Evolutionary conservation across 2,888 invertebrate genomes (phyloP), one percentile per base, ranked within the genome.

Genomic region (Gonocerus acuteangulatus): DNA sequence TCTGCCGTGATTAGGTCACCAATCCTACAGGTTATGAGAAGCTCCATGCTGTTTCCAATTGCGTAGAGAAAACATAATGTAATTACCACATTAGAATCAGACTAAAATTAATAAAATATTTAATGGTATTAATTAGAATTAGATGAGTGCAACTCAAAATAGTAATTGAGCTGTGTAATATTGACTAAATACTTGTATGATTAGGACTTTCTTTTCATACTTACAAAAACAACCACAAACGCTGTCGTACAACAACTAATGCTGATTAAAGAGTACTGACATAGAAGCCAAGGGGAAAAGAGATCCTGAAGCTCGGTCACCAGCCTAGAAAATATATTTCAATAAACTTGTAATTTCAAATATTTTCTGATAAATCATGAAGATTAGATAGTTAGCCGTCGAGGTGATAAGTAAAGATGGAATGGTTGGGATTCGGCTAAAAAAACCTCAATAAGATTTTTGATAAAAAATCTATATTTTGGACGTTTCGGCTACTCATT

Each of bases 141-240:
- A n/a, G n/a, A n/a, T n/a, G n/a, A n/a, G n/a, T n/a, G n/a, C n/a
- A n/a, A n/a, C n/a, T n/a, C n/a, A n/a, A n/a, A n/a, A n/a, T n/a
- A n/a, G n/a, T 27, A 6, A 27, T 27, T 27, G 27, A 27, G 27
- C 27, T 9, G 4, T 27, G 4, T 9, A 27, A 27, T 27, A 27
- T 27, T 27, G 4, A 9, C 27, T 27, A 27, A 27, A 27, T 9
- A n/a, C n/a, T n/a, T n/a, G n/a, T n/a, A n/a, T n/a, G n/a, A n/a
- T n/a, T n/a, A 27, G 27, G 15, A 13, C 15, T 6, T 15, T 6
- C 4, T 39, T 39, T 4, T 11, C 39, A 11, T 23, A 47, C 57
- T 57, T 23, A 45, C 57, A 13, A 19, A 44, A 16, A 44, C 57
- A 4, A 45, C 47, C 11, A 32, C 45, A 34, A 57, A 57, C 6